Percentiles rank a stretch among this genome's conserved stretches.
These are phyloP conservation scores for Torymus aiolomorphi DNA, from an alignment of 2,888 invertebrate species.

Conservation along the genomic window DNA sequence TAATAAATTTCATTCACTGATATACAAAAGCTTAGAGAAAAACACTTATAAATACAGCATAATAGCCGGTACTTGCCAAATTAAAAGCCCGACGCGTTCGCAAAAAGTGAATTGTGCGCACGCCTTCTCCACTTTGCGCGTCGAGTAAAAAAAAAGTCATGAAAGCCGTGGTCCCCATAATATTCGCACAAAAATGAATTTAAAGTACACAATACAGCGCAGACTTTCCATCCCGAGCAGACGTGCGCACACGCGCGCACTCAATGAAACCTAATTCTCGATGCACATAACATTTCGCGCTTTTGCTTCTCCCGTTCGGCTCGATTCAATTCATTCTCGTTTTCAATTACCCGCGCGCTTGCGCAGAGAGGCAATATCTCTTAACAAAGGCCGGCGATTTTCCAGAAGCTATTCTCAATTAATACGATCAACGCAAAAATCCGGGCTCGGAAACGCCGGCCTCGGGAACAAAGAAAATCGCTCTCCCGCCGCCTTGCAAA, in stretches of 20 bases:
- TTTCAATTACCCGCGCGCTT: slow-evolving; percentile 33
- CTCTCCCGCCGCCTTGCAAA: slow-evolving; percentile 9
- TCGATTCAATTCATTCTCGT: slow-evolving; percentile 11
- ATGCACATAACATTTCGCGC: background rate
- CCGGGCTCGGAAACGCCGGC: background rate
- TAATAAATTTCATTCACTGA: too few relatives aligned
- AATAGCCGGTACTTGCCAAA: too few relatives aligned
- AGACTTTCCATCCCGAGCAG: background rate
- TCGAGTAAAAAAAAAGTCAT: too few relatives aligned
- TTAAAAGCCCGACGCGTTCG: too few relatives aligned
- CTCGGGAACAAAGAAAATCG: background rate
- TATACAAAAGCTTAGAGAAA: too few relatives aligned
- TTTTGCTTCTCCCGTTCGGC: background rate
- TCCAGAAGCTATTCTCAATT: slow-evolving; percentile 40
- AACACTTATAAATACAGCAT: too few relatives aligned
- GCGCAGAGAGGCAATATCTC: slow-evolving; percentile 23
- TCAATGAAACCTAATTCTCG: slow-evolving; percentile 20
- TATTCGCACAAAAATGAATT: too few relatives aligned
- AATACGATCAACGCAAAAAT: slow-evolving; percentile 44
- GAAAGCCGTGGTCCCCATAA: too few relatives aligned
- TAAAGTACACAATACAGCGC: background rate
- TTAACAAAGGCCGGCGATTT: slow-evolving; percentile 35
- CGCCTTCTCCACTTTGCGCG: too few relatives aligned
- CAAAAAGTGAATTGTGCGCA: too few relatives aligned
- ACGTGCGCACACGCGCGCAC: too few relatives aligned